Base-by-base conservation (phyloP, 2,888 invertebrate species). In the Eristalis tenax region DNA sequence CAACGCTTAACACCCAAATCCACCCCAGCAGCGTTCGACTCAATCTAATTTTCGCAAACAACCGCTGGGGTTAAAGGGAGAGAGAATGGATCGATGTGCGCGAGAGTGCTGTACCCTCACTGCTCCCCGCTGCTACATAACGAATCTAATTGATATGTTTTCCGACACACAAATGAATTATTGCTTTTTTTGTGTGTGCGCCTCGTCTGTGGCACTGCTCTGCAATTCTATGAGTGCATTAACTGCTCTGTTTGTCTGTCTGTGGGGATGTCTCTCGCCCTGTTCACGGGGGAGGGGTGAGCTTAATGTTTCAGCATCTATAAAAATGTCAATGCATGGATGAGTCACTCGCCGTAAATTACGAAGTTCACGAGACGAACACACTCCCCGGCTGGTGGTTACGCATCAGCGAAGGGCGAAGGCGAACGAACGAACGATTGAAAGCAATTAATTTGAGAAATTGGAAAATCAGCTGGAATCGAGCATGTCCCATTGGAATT, bases 71-170 rank as follows among this genome's bases (percentile, higher is more conserved):
- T 11, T 56, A 15, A 26, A 35, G n/a, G 68, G 38, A 35, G 63
- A 69, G 73, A 66, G 23, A 79, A 75, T 61, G 70, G 26, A 70
- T 75, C 38, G 73, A 35, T 63, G 50, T 65, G 40, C 35, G 35
- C 26, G 81, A 63, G 73, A 10, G 4, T 32, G 32, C 32, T 56
- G 81, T 65, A 57, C 57, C 32, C 77, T 32, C 74, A 32, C 32
- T 1, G 10, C 32, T 6, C 83, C 79, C 78, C 56, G 15, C 26
- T 66, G 22, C 35, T 69, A 83, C 79, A 83, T 83, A 87, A 83
- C 87, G 83, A 80, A 87, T 87, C 76, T 83, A 87, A 87, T 87
- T 87, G 87, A 87, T 87, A 87, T 83, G 83, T 87, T 87, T 80
- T 77, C 79, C 83, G 83, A 80, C 87, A 83, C 83, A 83, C 83